These are phyloP conservation scores for Yponomeuta evonymella DNA, from an alignment of 2,888 invertebrate species.

Conservation along the genomic window DNA sequence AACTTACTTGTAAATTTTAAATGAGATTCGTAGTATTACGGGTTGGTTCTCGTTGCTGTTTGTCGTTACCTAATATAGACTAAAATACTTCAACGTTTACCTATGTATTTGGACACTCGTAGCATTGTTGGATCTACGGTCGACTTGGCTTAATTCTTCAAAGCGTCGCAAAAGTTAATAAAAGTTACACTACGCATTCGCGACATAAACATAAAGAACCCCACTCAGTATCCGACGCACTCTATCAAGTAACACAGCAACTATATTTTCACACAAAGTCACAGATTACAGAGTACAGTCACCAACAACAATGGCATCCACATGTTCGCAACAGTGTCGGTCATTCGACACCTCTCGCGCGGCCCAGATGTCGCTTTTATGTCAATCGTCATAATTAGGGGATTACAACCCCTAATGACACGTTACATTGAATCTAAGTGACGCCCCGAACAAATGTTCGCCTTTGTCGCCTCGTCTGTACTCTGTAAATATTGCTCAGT, in stretches of 20 bases:
- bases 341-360: conserved; percentile 65
- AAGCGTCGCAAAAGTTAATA: too few relatives aligned
- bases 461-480: conserved; percentile 25
- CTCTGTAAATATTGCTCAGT: conserved; percentile 56
- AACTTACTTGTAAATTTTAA: too few relatives aligned
- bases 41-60: not conserved
- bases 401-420: conserved; percentile 71
- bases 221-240: too few relatives aligned
- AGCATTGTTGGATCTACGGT: too few relatives aligned
- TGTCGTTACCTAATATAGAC: not conserved
- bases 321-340: conserved; percentile 25
- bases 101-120: too few relatives aligned
- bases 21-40: not conserved
- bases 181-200: too few relatives aligned
- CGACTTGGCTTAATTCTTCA: too few relatives aligned
- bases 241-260: not conserved
- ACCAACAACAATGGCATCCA: conserved; percentile 1
- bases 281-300: conserved; percentile 4
- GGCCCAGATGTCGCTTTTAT: conserved; percentile 73
- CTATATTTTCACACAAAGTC: not conserved
- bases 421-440: conserved; percentile 68
- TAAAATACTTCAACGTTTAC: too few relatives aligned
- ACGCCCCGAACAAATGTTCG: conserved; percentile 70
- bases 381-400: conserved; percentile 76
- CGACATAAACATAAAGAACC: too few relatives aligned